These are phyloP conservation scores for Corythornis vintsioides DNA, from an alignment of 2,113 vertebrate species.

Conservation along the genomic window DNA sequence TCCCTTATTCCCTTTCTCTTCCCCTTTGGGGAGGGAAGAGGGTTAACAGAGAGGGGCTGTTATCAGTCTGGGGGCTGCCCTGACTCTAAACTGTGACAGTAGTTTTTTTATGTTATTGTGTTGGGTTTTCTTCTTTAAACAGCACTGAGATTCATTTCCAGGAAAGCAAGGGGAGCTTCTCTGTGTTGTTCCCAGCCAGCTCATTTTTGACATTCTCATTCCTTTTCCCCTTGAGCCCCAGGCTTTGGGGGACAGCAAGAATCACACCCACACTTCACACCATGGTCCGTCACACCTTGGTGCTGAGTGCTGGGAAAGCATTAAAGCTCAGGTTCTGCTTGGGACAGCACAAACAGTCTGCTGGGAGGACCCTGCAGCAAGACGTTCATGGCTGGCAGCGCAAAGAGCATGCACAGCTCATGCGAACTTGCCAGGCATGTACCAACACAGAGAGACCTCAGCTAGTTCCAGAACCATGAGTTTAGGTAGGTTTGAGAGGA, in stretches of 20 bases:
- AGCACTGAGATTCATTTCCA: neutral
- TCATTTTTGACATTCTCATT: neutral
- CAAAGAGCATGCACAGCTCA: neutral
- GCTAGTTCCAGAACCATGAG: neutral
- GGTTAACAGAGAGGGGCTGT: no score
- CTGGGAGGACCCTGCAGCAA: accelerated
- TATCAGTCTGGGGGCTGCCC: no score
- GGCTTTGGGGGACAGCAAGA: neutral
- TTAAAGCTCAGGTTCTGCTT: accelerated
- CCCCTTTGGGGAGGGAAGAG: no score
- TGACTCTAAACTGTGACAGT: no score
- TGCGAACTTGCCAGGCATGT: accelerated
- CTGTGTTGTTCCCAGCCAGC: neutral
- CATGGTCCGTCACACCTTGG: accelerated
- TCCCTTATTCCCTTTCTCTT: no score
- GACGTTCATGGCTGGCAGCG: accelerated
- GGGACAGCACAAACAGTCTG: neutral
- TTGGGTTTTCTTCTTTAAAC: neutral
- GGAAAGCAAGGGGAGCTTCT: neutral
- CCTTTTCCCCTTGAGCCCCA: neutral
- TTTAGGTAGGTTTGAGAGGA: neutral
- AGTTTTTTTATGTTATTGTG: neutral
- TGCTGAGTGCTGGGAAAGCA: accelerated
- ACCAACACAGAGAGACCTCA: neutral
- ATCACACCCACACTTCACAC: accelerated